phyloP scores from a whole-genome alignment of 23 tunicate species.

The Halocynthia roretzi region DNA sequence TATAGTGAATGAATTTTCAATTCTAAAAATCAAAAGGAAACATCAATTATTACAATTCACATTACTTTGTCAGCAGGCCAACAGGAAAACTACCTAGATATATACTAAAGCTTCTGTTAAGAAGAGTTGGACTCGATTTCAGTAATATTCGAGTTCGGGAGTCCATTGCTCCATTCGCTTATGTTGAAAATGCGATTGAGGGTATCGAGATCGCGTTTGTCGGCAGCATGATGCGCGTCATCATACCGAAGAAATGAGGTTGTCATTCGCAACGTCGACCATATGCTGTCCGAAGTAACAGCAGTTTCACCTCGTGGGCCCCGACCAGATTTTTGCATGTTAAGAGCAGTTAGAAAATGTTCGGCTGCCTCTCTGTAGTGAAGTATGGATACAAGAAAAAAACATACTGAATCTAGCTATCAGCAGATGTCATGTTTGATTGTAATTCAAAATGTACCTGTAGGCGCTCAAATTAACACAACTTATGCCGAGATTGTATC shows the following conservation, averaged over 20 bases:
- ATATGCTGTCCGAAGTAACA: conserved; percentile 74
- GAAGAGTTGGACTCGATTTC: too few relatives aligned
- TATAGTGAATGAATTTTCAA: too few relatives aligned
- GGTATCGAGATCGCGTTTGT: conserved; percentile 41
- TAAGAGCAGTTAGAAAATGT: conserved; percentile 79
- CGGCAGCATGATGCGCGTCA: conserved; percentile 51
- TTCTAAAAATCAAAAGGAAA: too few relatives aligned
- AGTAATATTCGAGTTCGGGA: too few relatives aligned
- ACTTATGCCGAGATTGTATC: conserved; percentile 93
- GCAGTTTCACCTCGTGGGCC: conserved; percentile 81
- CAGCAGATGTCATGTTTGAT: conserved; percentile 2
- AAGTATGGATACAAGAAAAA: not conserved
- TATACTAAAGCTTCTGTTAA: too few relatives aligned
- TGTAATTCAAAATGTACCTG: conserved; percentile 33
- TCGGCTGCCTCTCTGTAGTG: conserved; percentile 72
- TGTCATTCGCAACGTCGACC: conserved; percentile 85
- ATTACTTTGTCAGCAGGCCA: too few relatives aligned
- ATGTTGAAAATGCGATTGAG: conserved; percentile 39
- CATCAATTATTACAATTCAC: too few relatives aligned
- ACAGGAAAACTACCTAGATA: too few relatives aligned
- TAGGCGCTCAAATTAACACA: conserved; percentile 84
- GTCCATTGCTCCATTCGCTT: not conserved
- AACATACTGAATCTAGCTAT: not conserved
- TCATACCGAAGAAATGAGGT: conserved; percentile 55
- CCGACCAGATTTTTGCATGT: conserved; percentile 62